These are phyloP conservation scores for Apis florea DNA, from an alignment of 1,140 invertebrate species.

Conservation along the genomic window DNA sequence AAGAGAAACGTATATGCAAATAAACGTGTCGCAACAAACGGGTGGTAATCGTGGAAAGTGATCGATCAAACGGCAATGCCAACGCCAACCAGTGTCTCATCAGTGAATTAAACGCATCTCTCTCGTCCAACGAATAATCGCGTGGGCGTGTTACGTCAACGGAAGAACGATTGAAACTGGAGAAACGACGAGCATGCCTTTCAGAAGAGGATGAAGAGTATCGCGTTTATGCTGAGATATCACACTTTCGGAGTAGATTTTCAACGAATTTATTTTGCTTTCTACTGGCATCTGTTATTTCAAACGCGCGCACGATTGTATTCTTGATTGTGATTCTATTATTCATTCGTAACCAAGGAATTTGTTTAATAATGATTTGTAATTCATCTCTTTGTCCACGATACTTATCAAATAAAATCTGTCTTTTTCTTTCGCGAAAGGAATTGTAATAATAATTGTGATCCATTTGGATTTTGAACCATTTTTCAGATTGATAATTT, in stretches of 20 bases:
- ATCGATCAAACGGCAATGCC: neutral
- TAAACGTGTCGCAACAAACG: neutral
- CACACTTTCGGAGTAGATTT: neutral
- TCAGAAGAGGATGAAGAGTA: neutral
- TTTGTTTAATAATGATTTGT: too few species aligned
- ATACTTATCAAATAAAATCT: too few species aligned
- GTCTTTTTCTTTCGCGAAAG: too few species aligned
- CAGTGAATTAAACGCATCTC: neutral
- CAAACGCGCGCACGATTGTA: too few species aligned
- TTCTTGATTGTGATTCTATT: too few species aligned
- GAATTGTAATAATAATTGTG: too few species aligned
- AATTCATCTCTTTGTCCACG: too few species aligned
- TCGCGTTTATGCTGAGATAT: too few species aligned
- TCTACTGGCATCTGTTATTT: too few species aligned
- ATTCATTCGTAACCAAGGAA: too few species aligned
- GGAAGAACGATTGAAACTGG: constrained; percentile 7
- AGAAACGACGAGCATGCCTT: neutral
- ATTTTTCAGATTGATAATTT: too few species aligned
- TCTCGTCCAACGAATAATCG: constrained; percentile 36
- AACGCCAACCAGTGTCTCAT: neutral
- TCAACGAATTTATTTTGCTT: neutral
- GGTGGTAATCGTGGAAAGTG: neutral
- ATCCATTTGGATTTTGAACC: too few species aligned
- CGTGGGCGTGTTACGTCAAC: neutral
- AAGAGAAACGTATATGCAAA: neutral